Conservation (phyloP, 2,797 vertebrate genomes). For the Eospalax fontanierii region DNA sequence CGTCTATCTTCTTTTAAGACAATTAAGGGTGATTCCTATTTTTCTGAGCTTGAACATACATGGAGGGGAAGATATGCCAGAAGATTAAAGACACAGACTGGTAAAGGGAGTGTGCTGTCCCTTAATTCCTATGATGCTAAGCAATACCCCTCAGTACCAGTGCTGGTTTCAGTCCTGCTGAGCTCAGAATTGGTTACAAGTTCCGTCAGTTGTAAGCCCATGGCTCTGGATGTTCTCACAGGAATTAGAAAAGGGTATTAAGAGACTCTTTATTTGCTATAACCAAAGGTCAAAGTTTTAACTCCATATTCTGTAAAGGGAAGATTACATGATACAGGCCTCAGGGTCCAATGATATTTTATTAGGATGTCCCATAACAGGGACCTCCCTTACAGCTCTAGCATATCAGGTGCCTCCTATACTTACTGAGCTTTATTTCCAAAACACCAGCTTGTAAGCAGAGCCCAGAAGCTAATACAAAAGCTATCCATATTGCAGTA, state of each 20-base stretch:
- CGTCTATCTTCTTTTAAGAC: slow-evolving; percentile 49
- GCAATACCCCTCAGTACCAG: neutral
- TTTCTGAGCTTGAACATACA: slow-evolving; percentile 9
- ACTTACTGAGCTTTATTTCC: neutral
- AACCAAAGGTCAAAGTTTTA: neutral
- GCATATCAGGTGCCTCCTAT: neutral
- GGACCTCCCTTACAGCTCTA: neutral
- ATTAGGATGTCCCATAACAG: neutral
- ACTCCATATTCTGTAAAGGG: neutral
- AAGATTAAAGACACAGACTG: slow-evolving; percentile 25
- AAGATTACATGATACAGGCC: neutral
- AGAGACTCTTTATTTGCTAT: neutral
- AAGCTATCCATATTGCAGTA: neutral
- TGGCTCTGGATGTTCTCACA: accelerated
- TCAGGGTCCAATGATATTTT: neutral
- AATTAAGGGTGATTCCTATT: neutral
- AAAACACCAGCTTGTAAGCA: neutral
- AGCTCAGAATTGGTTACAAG: neutral
- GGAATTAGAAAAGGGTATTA: neutral
- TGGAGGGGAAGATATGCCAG: neutral
- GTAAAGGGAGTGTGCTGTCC: neutral
- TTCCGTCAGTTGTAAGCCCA: neutral
- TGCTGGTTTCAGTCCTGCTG: neutral
- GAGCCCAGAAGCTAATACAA: neutral
- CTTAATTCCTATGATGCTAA: neutral